Evolutionary conservation across 2,113 vertebrate genomes (phyloP), one percentile per base, ranked within the genome.

Genomic region (Paraplagusia blochii): DNA sequence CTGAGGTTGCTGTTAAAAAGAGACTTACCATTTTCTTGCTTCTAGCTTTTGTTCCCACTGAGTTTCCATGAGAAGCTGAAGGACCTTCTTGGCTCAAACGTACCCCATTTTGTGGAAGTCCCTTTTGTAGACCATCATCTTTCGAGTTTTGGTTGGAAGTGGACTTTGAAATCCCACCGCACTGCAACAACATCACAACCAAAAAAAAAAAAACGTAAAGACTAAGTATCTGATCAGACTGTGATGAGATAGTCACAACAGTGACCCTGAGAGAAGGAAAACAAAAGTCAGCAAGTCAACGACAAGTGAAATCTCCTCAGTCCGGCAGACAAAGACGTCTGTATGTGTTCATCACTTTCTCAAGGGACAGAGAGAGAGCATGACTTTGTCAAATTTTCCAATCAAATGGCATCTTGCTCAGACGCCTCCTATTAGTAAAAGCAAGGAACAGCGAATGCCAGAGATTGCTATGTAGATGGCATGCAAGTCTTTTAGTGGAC

Each of bases 141-240:
- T 79, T 72, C 51, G 34, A 56, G 71, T 59, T 56, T 80, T 34
- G 83, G 62, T 77, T 76, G 74, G 67, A 69, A 8, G 53, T 60
- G 47, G 69, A 73, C 69, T 88, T 86, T 49, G 83, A 46, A 38
- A 69, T 77, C 68, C 72, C 60, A 60, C 48, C 76, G 38, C 63
- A 81, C 94, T 94, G 87, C 84, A 89, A 92, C 22, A 87, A 84
- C 85, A 90, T 82, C 81, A 85, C 59, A 88, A 69, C 56, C 72
- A 63, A 60, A 69, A 44, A 88, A 69, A 54, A 72, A 63, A 60
- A 69, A 44, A 5, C 11, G 38, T 82, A 51, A 76, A 47, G 44
- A 66, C 58, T 15, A 56, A n/a, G 56, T 29, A 29, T 61, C 59
- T 14, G 16, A 56, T 42, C 53, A 46, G 62, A 49, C 60, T 14